Conservation (phyloP, 2,113 vertebrate species). For the Corythaixoides concolor region DNA sequence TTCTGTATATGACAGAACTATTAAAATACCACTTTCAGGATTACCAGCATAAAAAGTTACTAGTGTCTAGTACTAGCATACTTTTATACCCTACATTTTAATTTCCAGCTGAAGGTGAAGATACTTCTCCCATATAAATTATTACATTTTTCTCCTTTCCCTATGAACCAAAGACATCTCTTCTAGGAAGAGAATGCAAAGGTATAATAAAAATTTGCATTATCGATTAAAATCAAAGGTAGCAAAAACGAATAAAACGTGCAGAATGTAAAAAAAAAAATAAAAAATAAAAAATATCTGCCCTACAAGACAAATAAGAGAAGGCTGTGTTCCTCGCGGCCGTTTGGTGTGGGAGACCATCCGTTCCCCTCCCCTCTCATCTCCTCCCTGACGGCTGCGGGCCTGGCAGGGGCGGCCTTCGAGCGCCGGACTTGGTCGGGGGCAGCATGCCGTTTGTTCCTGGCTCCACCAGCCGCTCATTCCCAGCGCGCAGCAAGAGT, state of each 20-base stretch:
- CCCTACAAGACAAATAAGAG: background rate
- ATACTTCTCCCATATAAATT: background rate
- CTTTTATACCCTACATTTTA: background rate
- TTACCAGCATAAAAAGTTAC: background rate
- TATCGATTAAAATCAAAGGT: background rate
- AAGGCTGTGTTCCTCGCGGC: background rate
- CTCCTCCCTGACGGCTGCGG: background rate
- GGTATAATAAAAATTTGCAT: background rate
- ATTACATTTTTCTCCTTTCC: background rate
- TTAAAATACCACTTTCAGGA: background rate
- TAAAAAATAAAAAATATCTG: too few relatives aligned
- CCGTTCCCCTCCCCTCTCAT: background rate
- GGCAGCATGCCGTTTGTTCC: background rate
- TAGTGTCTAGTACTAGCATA: background rate
- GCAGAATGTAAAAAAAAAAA: background rate
- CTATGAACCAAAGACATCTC: background rate
- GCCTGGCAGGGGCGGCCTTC: background rate
- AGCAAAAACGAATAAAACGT: background rate
- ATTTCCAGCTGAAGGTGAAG: background rate
- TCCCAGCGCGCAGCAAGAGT: background rate
- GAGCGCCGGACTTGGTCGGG: background rate
- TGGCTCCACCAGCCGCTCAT: background rate
- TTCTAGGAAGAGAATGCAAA: background rate
- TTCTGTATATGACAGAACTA: background rate
- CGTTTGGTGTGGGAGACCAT: background rate